Evolutionary conservation across 2,888 invertebrate species (phyloP).

Genomic region (Nomada flava): DNA sequence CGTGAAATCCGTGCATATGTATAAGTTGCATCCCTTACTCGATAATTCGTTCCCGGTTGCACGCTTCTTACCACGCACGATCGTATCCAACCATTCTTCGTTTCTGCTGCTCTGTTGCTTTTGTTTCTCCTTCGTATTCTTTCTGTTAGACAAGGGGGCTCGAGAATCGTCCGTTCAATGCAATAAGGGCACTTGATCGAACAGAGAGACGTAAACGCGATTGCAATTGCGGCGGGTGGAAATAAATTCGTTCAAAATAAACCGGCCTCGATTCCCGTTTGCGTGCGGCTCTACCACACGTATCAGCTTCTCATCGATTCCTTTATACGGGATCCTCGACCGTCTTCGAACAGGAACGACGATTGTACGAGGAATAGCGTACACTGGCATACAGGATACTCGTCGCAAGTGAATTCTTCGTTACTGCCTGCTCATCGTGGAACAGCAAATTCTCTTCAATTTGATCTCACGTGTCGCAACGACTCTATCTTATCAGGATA

Average conservation of each 20-base stretch:
- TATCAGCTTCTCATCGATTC: conserved; percentile 9
- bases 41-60: conserved; percentile 44
- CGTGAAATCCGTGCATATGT: conserved; percentile 52
- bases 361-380: background rate
- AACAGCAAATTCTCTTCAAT: too few relatives aligned
- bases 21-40: conserved; percentile 35
- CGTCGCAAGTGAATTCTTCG: too few relatives aligned
- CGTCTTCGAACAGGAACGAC: background rate
- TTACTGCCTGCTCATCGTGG: too few relatives aligned
- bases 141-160: conserved; percentile 48
- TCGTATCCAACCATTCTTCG: conserved; percentile 13
- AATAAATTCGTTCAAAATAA: conserved; percentile 39
- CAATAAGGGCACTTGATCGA: conserved; percentile 82
- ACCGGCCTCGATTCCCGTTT: conserved; percentile 26
- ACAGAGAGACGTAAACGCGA: conserved; percentile 62
- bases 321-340: conserved; percentile 9
- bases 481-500: too few relatives aligned
- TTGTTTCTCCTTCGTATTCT: conserved; percentile 3
- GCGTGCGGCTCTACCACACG: background rate
- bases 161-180: conserved; percentile 74
- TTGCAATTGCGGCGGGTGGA: conserved; percentile 21
- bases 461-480: too few relatives aligned
- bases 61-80: conserved; percentile 36
- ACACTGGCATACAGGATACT: too few relatives aligned
- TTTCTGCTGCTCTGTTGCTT: background rate